Evolutionary conservation across 2,113 vertebrate species (phyloP).

Genomic region (Drymodes brunneopygia): DNA sequence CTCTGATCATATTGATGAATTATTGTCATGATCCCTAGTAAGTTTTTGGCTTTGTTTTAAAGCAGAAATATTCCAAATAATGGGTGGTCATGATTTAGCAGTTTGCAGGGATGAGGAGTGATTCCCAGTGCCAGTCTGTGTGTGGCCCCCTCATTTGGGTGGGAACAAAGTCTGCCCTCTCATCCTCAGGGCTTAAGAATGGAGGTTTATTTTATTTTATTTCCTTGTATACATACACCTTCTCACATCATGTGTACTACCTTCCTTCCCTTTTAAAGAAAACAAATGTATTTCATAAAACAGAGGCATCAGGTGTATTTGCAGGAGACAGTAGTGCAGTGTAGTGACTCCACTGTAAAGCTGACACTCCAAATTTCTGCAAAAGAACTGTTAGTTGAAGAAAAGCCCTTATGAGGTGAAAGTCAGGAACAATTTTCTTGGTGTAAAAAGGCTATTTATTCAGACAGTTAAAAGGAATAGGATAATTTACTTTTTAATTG

Average conservation of each 20-base stretch:
- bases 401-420: not conserved
- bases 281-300: not conserved
- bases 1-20: not conserved
- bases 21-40: not conserved
- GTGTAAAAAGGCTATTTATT: not conserved
- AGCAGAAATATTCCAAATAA: not conserved
- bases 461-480: not conserved
- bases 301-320: fast-evolving
- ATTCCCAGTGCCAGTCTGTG: not conserved
- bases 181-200: not conserved
- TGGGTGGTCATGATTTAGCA: not conserved
- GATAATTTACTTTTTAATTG: not conserved
- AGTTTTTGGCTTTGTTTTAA: not conserved
- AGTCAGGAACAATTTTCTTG: not conserved
- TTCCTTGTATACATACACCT: not conserved
- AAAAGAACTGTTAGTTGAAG: not conserved
- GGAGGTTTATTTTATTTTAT: not conserved
- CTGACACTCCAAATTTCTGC: not conserved
- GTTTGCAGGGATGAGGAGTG: not conserved
- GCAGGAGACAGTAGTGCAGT: not conserved
- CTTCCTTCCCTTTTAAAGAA: not conserved
- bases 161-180: not conserved
- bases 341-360: not conserved
- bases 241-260: not conserved
- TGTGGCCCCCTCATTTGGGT: not conserved